Conservation (phyloP, 1,140 invertebrate genomes). For the Pteromalus puparum region DNA sequence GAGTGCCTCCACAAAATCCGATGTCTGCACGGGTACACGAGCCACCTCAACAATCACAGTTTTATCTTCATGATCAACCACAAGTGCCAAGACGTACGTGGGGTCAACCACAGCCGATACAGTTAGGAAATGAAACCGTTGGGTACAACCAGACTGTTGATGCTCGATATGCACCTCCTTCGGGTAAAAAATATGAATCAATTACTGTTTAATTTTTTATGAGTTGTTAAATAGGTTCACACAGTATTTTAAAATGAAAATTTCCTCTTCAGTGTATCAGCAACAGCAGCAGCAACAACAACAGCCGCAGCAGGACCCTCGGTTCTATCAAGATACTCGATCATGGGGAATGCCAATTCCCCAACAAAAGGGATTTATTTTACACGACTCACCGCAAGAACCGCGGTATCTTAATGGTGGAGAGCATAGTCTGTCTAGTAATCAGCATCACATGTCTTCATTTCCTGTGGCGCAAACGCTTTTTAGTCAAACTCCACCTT, state of each 20-base stretch:
- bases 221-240: background rate
- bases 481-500: slow-evolving; percentile 73
- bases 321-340: slow-evolving; percentile 72
- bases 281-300: background rate
- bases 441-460: slow-evolving; percentile 70
- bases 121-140: slow-evolving; percentile 71
- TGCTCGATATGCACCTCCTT: slow-evolving; percentile 64
- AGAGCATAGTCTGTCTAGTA: slow-evolving; percentile 73
- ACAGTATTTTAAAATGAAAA: background rate
- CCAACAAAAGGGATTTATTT: slow-evolving; percentile 72
- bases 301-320: slow-evolving; percentile 61
- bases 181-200: slow-evolving; percentile 51
- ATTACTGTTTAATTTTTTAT: background rate
- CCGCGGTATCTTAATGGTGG: slow-evolving; percentile 73
- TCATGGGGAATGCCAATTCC: slow-evolving; percentile 67
- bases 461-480: slow-evolving; percentile 69
- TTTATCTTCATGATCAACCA: slow-evolving; percentile 83
- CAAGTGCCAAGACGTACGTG: slow-evolving; percentile 82
- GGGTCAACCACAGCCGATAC: slow-evolving; percentile 80
- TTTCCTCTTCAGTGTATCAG: slow-evolving; percentile 65
- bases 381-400: slow-evolving; percentile 71
- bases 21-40: slow-evolving; percentile 73
- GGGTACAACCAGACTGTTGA: slow-evolving; percentile 70
- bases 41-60: slow-evolving; percentile 76
- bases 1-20: slow-evolving; percentile 67